Evolutionary conservation across 2,113 vertebrate species (phyloP).

Genomic region (Ornithorhynchus anatinus): DNA sequence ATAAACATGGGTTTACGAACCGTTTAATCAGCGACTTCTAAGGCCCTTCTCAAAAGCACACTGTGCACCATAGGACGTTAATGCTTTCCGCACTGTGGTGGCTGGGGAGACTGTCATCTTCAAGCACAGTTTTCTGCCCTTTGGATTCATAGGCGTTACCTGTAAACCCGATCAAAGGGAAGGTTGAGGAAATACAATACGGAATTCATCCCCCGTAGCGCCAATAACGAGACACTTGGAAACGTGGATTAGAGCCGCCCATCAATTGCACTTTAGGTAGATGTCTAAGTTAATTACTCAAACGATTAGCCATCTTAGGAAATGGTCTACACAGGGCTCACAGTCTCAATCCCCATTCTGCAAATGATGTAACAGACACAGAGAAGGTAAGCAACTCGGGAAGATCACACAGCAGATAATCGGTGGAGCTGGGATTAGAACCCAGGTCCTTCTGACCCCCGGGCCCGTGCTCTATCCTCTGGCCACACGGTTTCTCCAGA

Average conservation of each 20-base stretch:
- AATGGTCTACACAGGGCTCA: too few relatives aligned
- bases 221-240: background rate
- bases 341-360: too few relatives aligned
- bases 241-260: background rate
- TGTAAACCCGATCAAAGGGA: slow-evolving; percentile 19
- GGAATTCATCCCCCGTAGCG: background rate
- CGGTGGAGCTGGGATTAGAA: too few relatives aligned
- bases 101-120: background rate
- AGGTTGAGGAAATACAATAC: background rate
- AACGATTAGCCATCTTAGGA: rapidly evolving
- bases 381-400: too few relatives aligned
- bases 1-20: background rate
- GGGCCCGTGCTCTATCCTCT: too few relatives aligned
- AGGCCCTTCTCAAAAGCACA: background rate
- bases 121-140: background rate
- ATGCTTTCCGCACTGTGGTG: background rate
- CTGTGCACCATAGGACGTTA: background rate
- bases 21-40: background rate
- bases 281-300: background rate
- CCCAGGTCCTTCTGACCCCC: too few relatives aligned
- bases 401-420: too few relatives aligned
- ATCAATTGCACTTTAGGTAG: too few relatives aligned
- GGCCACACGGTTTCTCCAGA: too few relatives aligned
- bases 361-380: too few relatives aligned
- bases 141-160: background rate